Percentiles rank a stretch among this genome's conserved stretches.
These are phyloP conservation scores for Nemoura dubitans DNA, from an alignment of 2,888 invertebrate genomes.

Conservation along the genomic window DNA sequence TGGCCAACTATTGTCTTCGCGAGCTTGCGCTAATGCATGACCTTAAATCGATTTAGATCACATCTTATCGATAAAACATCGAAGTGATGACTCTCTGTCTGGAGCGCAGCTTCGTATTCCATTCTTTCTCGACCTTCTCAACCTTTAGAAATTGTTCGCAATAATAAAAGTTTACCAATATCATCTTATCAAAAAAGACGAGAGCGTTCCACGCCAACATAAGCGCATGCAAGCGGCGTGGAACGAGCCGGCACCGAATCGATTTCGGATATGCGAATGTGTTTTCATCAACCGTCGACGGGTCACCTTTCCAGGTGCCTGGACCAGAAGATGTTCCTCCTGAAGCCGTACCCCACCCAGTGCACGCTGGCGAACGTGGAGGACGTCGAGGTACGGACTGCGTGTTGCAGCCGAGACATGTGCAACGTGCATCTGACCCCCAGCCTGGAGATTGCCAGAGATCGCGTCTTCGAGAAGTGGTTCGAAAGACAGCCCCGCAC, in stretches of 20 bases:
- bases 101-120: background rate
- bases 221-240: background rate
- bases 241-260: background rate
- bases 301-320: constrained; percentile 22
- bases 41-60: background rate
- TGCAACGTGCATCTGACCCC: constrained; percentile 27
- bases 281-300: background rate
- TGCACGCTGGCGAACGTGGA: background rate
- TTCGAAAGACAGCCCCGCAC: background rate
- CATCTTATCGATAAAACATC: background rate
- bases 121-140: constrained; percentile 4
- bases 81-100: background rate
- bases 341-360: background rate
- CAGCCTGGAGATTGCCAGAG: background rate
- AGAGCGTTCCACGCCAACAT: background rate
- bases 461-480: background rate
- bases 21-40: background rate
- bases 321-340: background rate
- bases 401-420: constrained; percentile 34
- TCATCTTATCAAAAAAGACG: background rate
- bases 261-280: background rate
- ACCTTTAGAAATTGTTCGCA: background rate
- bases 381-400: constrained; percentile 18
- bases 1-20: background rate
- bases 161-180: background rate